Conservation (phyloP, 2,888 invertebrate species). For the Hipparchia sbordonii region DNA sequence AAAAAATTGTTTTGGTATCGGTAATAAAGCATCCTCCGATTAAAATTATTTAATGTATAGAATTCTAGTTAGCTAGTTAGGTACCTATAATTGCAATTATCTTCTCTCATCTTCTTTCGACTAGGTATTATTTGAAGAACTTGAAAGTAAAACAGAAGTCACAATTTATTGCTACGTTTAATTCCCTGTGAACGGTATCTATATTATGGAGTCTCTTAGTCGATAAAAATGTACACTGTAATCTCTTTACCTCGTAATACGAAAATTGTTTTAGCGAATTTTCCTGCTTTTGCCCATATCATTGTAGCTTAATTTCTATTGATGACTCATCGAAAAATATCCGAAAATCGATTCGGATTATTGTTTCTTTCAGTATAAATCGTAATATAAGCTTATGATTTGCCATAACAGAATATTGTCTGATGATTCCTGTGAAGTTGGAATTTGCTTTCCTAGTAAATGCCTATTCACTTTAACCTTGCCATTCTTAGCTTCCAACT, state of each 20-base stretch:
- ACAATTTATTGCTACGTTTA: not conserved
- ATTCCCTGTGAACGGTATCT: not conserved
- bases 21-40: no score
- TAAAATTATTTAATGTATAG: no score
- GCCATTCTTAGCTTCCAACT: no score
- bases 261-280: not conserved
- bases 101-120: no score
- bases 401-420: not conserved
- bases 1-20: no score
- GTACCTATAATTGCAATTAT: no score
- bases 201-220: not conserved
- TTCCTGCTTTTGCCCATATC: not conserved
- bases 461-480: no score
- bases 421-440: no score
- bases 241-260: not conserved
- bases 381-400: not conserved
- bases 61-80: no score
- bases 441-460: no score
- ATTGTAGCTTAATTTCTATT: not conserved
- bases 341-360: not conserved
- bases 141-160: not conserved
- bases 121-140: not conserved
- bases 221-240: not conserved
- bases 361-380: not conserved
- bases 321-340: constrained; percentile 1